These are phyloP conservation scores for Muscicapa adusta DNA, from an alignment of 2,113 vertebrate species.

Conservation along the genomic window DNA sequence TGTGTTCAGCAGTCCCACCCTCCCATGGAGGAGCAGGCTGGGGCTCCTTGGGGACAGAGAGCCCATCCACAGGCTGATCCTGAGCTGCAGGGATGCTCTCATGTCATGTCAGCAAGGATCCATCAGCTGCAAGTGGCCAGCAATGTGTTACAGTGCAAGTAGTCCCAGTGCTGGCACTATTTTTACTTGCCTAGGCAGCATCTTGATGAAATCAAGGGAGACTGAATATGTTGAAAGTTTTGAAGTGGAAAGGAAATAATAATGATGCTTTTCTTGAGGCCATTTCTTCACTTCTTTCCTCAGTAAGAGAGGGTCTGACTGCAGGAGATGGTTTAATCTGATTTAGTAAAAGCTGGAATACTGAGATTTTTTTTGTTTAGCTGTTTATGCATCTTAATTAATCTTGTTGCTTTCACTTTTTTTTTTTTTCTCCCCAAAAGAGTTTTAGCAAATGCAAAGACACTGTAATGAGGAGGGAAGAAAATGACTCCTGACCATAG, in stretches of 20 bases:
- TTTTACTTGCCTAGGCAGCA: neutral
- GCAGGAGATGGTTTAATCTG: neutral
- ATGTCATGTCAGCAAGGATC: neutral
- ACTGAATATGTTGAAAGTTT: neutral
- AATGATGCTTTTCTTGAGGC: neutral
- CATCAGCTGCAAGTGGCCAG: neutral
- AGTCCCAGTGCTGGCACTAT: neutral
- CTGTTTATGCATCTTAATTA: neutral
- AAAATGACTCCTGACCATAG: neutral
- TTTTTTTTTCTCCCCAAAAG: neutral
- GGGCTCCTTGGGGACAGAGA: accelerated
- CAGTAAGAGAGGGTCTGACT: neutral
- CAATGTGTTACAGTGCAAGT: neutral
- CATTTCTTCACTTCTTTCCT: neutral
- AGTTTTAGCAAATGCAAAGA: neutral
- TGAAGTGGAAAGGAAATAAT: neutral
- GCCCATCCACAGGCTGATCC: neutral
- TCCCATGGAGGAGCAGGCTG: neutral
- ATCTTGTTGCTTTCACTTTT: neutral
- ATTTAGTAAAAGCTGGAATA: neutral
- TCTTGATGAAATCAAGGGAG: neutral
- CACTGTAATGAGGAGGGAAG: neutral
- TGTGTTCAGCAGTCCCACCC: neutral
- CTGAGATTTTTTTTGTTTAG: neutral
- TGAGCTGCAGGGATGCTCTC: neutral